Evolutionary conservation across 2,113 vertebrate genomes (phyloP), one percentile per base, ranked within the genome.

Genomic region (Sisor rabdophorus): DNA sequence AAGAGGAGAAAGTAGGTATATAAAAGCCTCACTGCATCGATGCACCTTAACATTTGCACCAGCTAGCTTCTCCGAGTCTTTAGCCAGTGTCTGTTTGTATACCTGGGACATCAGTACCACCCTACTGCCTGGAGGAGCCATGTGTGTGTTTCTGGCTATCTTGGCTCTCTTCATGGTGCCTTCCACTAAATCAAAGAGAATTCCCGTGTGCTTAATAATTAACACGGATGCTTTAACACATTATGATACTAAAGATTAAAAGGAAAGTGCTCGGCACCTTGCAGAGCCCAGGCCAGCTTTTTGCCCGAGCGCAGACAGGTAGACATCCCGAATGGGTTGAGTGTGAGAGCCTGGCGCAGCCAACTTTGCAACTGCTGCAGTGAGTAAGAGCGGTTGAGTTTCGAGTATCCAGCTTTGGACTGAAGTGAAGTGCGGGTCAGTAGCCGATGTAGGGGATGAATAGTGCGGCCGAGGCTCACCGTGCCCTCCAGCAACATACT

Each of bases 81-180:
- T 98, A 70, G 97, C 97, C 87, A 99, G 75, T 0, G 97, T 99
- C 88, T 99, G 96, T 79, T 91, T 95, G 85, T 92, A 94, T 50
- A 98, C 93, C 61, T 98, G 95, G 47, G 94, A 97, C 94, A 99
- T 95, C 24, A 98, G 85, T 72, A 99, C 93, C 81, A 98, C 88
- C 77, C 92, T 93, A 80, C 92, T 93, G 83, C 90, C 91, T 52
- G 81, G 82, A 3, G 97, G 94, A 70, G 94, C 94, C 78, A 85
- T 84, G 1, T 89, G 89, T 47, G 89, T 87, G 82, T 92, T 96
- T 79, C 95, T 91, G 63, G 93, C 92, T 74, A 99, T 93, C 87
- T 92, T 97, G 40, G 95, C 95, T 86, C 92, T 94, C 84, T 92
- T 96, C 84, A 94, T 93, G 0, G 92, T 80, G 19, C 96, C 96